These are phyloP conservation scores for Tenodera sinensis DNA, from an alignment of 2,888 invertebrate species.

Conservation along the genomic window DNA sequence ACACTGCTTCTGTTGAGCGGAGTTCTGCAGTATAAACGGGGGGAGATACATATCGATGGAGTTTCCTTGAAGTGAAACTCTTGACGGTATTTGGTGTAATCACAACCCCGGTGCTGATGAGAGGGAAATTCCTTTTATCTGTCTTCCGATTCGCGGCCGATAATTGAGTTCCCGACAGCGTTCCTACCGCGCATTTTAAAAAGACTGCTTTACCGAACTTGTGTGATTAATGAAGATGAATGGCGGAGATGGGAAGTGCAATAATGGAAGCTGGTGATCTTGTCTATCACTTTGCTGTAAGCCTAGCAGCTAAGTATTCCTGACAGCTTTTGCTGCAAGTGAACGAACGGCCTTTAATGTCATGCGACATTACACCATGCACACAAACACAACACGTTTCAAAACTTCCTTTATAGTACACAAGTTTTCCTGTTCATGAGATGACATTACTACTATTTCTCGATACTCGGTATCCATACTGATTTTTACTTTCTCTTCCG, in stretches of 20 bases:
- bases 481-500: too few relatives aligned
- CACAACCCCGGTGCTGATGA: not conserved
- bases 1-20: too few relatives aligned
- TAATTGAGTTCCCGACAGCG: not conserved
- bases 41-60: not conserved
- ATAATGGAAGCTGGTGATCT: not conserved
- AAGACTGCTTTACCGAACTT: not conserved
- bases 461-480: too few relatives aligned
- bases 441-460: too few relatives aligned
- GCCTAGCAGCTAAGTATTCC: not conserved
- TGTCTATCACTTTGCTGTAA: not conserved
- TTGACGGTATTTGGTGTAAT: not conserved
- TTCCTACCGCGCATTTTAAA: not conserved
- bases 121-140: not conserved
- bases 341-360: not conserved
- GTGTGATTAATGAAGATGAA: not conserved
- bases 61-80: too few relatives aligned
- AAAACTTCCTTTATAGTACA: too few relatives aligned
- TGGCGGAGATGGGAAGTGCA: not conserved
- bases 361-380: too few relatives aligned
- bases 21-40: not conserved
- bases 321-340: not conserved
- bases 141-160: not conserved
- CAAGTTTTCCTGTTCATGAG: too few relatives aligned
- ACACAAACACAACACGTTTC: too few relatives aligned